Evolutionary conservation across 2,888 invertebrate species (phyloP).

Genomic region (Melieria crassipennis): DNA sequence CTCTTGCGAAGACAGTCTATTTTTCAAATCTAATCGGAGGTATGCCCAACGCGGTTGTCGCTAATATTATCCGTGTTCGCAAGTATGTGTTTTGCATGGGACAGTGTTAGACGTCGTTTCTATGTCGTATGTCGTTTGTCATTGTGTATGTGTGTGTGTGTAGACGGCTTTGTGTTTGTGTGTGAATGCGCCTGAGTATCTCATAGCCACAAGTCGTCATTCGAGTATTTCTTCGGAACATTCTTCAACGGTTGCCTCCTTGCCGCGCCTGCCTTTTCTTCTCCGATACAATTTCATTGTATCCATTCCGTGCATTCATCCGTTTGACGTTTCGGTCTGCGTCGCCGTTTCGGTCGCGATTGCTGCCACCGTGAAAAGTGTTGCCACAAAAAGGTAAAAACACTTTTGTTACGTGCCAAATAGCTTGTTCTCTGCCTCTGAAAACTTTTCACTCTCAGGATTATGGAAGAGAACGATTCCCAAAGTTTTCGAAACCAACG

Average conservation of each 20-base stretch:
- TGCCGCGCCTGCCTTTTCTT: constrained; percentile 13
- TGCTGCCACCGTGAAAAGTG: too few relatives aligned
- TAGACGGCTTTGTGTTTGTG: constrained; percentile 12
- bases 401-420: too few relatives aligned
- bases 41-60: background rate
- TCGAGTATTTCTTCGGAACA: constrained; percentile 31
- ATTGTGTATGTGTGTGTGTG: constrained; percentile 8
- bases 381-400: too few relatives aligned
- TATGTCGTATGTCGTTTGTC: background rate
- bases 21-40: constrained; percentile 5
- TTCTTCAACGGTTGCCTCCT: constrained; percentile 7
- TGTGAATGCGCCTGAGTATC: constrained; percentile 6
- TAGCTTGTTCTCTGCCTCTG: too few relatives aligned
- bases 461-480: too few relatives aligned
- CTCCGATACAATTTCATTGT: constrained; percentile 32
- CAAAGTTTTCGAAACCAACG: too few relatives aligned
- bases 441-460: too few relatives aligned
- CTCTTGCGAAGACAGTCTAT: background rate
- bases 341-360: too few relatives aligned
- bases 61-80: constrained; percentile 32
- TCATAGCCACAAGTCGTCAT: constrained; percentile 34
- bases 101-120: background rate
- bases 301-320: constrained; percentile 3
- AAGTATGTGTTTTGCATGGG: constrained; percentile 4
- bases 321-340: too few relatives aligned